These are phyloP conservation scores for Dinomys branickii DNA, from an alignment of 2,113 vertebrate species.

Conservation along the genomic window DNA sequence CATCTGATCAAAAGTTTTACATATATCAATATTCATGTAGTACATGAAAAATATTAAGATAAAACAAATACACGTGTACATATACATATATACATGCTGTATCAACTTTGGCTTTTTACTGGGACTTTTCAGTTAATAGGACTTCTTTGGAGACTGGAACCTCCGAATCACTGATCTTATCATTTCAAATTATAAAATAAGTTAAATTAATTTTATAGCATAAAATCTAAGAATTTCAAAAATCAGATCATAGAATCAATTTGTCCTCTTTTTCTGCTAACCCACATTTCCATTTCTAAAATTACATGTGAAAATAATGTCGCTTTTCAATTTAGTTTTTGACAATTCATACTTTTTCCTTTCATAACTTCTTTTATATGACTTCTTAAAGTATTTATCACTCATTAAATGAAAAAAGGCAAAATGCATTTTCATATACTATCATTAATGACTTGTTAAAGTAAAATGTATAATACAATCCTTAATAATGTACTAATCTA, in stretches of 20 bases:
- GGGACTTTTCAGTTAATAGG: not conserved
- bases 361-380: constrained; percentile 42
- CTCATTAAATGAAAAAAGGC: constrained; percentile 30
- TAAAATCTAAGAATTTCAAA: constrained; percentile 56
- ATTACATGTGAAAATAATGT: constrained; percentile 49
- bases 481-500: constrained; percentile 63
- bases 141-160: constrained; percentile 34
- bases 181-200: constrained; percentile 17
- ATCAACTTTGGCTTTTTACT: constrained; percentile 2
- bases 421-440: constrained; percentile 53
- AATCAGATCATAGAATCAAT: constrained; percentile 33
- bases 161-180: not conserved
- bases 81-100: not conserved
- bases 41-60: constrained; percentile 21
- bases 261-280: constrained; percentile 30
- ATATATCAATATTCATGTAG: not conserved
- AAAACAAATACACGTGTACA: not conserved
- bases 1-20: constrained; percentile 31
- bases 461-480: constrained; percentile 39
- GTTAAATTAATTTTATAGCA: constrained; percentile 28
- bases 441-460: constrained; percentile 41
- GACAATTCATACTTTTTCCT: constrained; percentile 45
- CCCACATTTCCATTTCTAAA: constrained; percentile 55
- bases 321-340: constrained; percentile 50
- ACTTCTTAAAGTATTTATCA: constrained; percentile 55